phyloP scores from a whole-genome alignment of 2,797 vertebrate genomes.

The Chromis chromis region DNA sequence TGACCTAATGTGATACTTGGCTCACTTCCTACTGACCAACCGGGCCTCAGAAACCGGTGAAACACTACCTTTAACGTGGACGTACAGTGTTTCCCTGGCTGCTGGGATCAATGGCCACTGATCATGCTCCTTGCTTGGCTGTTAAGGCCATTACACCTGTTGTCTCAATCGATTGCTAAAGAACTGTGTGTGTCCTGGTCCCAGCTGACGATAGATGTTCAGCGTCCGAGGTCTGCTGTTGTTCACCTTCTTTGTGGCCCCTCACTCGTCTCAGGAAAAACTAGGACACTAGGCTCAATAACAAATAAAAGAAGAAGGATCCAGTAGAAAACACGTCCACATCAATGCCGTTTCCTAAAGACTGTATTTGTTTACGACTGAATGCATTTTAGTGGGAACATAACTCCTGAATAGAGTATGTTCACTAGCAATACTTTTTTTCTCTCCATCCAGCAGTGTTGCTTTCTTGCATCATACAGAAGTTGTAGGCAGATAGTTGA shows the following conservation, averaged over 20 bases:
- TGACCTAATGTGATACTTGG: slow-evolving; percentile 17
- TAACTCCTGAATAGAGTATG: neutral
- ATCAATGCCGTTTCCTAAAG: too few species aligned
- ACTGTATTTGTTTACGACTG: too few species aligned
- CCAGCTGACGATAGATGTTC: slow-evolving; percentile 30
- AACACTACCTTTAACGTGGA: slow-evolving; percentile 62
- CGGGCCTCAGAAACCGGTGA: slow-evolving; percentile 35
- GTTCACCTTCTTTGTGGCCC: slow-evolving; percentile 16
- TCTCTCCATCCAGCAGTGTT: neutral
- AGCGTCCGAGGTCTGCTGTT: slow-evolving; percentile 34
- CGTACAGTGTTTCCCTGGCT: slow-evolving; percentile 27
- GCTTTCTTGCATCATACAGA: neutral
- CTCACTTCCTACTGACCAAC: slow-evolving; percentile 47
- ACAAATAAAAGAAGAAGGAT: neutral
- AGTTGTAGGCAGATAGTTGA: neutral
- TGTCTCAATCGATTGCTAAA: slow-evolving; percentile 61
- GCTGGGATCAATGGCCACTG: slow-evolving; percentile 58
- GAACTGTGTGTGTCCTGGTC: slow-evolving; percentile 36
- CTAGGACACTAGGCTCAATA: slow-evolving; percentile 15
- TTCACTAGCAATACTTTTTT: neutral
- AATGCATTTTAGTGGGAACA: neutral
- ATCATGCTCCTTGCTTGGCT: slow-evolving; percentile 55
- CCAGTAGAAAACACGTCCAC: neutral
- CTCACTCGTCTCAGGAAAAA: slow-evolving; percentile 20
- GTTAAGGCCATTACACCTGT: slow-evolving; percentile 67